These are phyloP conservation scores for Busseola fusca DNA, from an alignment of 2,888 invertebrate species.

Conservation along the genomic window DNA sequence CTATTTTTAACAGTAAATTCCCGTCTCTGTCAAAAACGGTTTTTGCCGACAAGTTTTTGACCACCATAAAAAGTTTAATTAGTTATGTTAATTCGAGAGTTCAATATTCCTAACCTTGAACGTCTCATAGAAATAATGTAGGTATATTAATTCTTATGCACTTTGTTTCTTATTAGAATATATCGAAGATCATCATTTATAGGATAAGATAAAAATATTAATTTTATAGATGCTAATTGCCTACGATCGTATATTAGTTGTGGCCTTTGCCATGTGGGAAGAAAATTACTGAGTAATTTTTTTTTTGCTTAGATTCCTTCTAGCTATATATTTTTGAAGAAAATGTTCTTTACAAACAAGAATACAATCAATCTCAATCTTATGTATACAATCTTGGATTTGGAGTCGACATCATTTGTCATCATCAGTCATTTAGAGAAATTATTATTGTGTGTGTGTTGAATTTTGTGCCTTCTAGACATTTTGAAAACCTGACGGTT, in stretches of 20 bases:
- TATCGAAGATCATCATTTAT: constrained; percentile 7
- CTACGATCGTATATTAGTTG: neutral
- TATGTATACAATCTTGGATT: neutral
- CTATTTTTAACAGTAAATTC: neutral
- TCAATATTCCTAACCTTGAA: constrained; percentile 13
- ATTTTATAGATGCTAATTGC: constrained; percentile 2
- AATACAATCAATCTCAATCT: neutral
- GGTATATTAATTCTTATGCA: constrained; percentile 1
- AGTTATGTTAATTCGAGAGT: neutral
- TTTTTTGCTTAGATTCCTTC: neutral
- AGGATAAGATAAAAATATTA: neutral
- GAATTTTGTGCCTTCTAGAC: no score
- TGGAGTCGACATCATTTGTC: neutral
- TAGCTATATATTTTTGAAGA: neutral
- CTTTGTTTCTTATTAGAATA: neutral
- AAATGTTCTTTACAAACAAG: neutral
- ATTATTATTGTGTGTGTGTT: neutral
- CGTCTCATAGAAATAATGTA: constrained; percentile 4
- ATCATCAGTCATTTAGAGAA: no score
- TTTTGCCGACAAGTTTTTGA: neutral
- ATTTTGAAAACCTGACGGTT: no score
- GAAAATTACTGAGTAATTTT: neutral
- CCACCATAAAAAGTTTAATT: neutral
- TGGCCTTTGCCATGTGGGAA: neutral
- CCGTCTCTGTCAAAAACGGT: no score